A percentile compares a stretch with the other conserved stretches of the same genome.
phyloP scores from a whole-genome alignment of 2,888 invertebrate genomes.

The Noctua pronuba region DNA sequence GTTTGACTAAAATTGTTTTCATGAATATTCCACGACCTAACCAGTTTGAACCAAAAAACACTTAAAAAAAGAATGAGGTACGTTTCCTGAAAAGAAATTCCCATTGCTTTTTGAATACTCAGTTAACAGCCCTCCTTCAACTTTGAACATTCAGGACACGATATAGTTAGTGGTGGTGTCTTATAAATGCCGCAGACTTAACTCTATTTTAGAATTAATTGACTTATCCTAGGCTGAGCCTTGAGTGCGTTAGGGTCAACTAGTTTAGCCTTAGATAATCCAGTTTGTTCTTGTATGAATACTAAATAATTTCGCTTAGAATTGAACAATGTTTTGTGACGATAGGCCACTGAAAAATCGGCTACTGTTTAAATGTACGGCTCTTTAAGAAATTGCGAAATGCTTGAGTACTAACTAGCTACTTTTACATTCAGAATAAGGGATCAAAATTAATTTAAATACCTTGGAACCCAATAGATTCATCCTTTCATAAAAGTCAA shows the following conservation, averaged over 20 bases:
- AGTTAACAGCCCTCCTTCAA: neutral
- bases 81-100: neutral
- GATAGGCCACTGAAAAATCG: neutral
- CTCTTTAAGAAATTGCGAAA: neutral
- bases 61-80: neutral
- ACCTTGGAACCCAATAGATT: neutral
- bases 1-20: neutral
- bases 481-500: slow-evolving; percentile 14
- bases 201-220: slow-evolving; percentile 46
- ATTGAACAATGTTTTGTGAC: slow-evolving; percentile 1
- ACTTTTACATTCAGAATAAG: neutral
- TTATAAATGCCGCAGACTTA: slow-evolving; percentile 44
- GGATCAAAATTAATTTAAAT: neutral
- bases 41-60: neutral
- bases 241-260: slow-evolving; percentile 52
- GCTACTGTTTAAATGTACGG: neutral
- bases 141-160: slow-evolving; percentile 16
- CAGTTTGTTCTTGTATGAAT: slow-evolving; percentile 49
- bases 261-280: slow-evolving; percentile 53
- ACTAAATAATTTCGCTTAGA: slow-evolving; percentile 17
- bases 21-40: neutral
- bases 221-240: slow-evolving; percentile 44
- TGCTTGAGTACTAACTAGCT: neutral
- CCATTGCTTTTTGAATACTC: neutral
- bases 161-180: slow-evolving; percentile 31